Conservation (phyloP, 2,888 invertebrate genomes). For the Shargacucullia verbasci region DNA sequence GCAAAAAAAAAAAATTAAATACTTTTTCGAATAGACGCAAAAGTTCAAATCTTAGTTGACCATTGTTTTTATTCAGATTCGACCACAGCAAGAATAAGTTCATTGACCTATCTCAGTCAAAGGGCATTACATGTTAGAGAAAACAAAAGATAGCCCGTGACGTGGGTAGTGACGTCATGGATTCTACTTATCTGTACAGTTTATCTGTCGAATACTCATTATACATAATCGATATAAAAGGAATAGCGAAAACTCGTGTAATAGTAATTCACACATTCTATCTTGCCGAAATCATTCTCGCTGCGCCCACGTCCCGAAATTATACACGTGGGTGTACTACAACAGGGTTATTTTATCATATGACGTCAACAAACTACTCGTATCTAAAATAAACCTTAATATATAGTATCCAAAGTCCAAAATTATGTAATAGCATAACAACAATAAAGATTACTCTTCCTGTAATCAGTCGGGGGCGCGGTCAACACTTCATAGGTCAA, state of each 20-base stretch:
- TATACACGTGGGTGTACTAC: slow-evolving; percentile 21
- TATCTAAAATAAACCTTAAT: slow-evolving; percentile 29
- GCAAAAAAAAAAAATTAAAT: too few species aligned
- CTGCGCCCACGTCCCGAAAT: slow-evolving; percentile 16
- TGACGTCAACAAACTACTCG: slow-evolving; percentile 27
- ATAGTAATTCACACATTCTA: too few species aligned
- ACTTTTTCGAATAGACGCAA: too few species aligned
- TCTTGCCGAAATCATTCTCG: not conserved
- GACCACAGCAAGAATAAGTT: too few species aligned
- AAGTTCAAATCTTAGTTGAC: too few species aligned
- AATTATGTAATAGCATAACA: slow-evolving; percentile 8
- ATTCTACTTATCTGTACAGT: slow-evolving; percentile 24
- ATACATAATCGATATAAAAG: too few species aligned
- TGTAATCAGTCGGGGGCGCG: slow-evolving; percentile 50
- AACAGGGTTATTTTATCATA: slow-evolving; percentile 13
- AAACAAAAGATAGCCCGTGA: slow-evolving; percentile 24
- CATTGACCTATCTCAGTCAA: not conserved
- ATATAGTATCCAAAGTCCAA: slow-evolving; percentile 9
- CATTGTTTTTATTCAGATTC: too few species aligned
- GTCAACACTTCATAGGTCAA: slow-evolving; percentile 48
- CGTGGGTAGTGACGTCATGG: slow-evolving; percentile 23
- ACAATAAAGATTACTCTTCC: slow-evolving; percentile 25
- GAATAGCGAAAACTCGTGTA: too few species aligned
- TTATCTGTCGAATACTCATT: slow-evolving; percentile 20
- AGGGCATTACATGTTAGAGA: not conserved